phyloP scores from a whole-genome alignment of 2,797 vertebrate genomes.

The Synanceia verrucosa region DNA sequence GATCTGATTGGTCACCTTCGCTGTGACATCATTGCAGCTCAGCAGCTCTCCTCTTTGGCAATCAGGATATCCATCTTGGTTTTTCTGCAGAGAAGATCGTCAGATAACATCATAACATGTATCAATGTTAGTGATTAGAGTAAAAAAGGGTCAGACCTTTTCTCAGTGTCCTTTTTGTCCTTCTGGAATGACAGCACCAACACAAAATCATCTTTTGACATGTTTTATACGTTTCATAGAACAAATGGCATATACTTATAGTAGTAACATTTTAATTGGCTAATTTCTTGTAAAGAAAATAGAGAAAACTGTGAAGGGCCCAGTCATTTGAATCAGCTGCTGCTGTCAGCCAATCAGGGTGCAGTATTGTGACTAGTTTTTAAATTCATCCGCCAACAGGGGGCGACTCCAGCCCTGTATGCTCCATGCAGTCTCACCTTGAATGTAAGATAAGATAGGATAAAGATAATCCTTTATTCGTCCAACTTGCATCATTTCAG shows the following conservation, averaged over 20 bases:
- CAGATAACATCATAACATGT: no score
- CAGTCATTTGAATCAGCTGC: background rate
- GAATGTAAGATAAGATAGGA: no score
- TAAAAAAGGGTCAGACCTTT: background rate
- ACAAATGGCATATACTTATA: no score
- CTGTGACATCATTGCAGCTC: constrained; percentile 3
- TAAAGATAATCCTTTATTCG: no score
- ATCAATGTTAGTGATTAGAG: background rate
- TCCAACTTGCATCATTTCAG: no score
- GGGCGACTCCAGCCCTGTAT: background rate
- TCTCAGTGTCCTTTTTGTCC: no score
- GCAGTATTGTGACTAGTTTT: background rate
- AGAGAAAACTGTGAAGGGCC: background rate
- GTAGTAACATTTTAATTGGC: no score
- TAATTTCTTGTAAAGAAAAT: background rate
- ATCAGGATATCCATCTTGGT: constrained; percentile 73
- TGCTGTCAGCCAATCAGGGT: background rate
- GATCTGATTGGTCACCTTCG: background rate
- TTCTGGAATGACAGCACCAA: no score
- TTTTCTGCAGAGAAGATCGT: constrained; percentile 54
- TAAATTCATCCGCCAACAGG: constrained; percentile 11
- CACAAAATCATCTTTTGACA: background rate
- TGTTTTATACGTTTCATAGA: background rate
- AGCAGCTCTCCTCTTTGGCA: constrained; percentile 72
- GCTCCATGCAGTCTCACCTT: background rate